A percentile compares a stretch with the other conserved stretches of the same genome.
These are phyloP conservation scores for Drosophila kurseongensis DNA, from an alignment of 1,140 invertebrate species.

Conservation along the genomic window DNA sequence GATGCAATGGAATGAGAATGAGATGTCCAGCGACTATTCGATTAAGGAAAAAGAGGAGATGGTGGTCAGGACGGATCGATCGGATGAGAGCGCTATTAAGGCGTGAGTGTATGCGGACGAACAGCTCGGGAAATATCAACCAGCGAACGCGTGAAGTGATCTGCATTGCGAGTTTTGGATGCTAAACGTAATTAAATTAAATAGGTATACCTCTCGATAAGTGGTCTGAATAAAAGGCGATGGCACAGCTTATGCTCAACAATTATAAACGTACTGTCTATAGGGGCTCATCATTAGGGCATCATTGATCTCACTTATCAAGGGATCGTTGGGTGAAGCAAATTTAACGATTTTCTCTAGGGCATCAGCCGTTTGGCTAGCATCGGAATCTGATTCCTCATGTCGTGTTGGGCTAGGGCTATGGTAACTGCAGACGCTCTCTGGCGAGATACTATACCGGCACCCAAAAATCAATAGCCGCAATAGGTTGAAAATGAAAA, in stretches of 20 bases:
- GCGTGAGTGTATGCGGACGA: conserved; percentile 5
- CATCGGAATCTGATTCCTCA: conserved; percentile 72
- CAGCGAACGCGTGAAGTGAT: conserved; percentile 20
- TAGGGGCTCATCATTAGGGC: conserved; percentile 32
- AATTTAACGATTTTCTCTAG: conserved; percentile 32
- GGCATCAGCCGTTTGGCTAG: conserved; percentile 45
- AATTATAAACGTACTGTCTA: conserved; percentile 3
- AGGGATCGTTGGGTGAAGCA: conserved; percentile 46
- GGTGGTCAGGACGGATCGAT: conserved; percentile 2
- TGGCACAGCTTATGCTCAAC: conserved; percentile 40
- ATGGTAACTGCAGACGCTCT: conserved; percentile 30
- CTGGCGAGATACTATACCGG: conserved; percentile 48
- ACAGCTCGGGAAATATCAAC: conserved; percentile 1
- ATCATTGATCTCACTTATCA: conserved; percentile 47
- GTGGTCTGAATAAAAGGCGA: conserved; percentile 27
- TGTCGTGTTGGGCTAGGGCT: conserved; percentile 20
- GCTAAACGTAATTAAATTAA: conserved; percentile 31
- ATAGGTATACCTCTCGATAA: conserved; percentile 66
- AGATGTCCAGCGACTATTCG: conserved; percentile 2
- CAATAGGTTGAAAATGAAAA: conserved; percentile 63
- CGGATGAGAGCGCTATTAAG: conserved; percentile 10
- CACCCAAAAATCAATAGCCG: conserved; percentile 52
- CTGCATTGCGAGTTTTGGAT: conserved; percentile 31
- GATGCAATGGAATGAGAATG: conserved; percentile 17
- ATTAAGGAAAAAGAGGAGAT: neutral